These are phyloP conservation scores for Gari tellinella DNA, from an alignment of 2,888 invertebrate genomes.

Conservation along the genomic window DNA sequence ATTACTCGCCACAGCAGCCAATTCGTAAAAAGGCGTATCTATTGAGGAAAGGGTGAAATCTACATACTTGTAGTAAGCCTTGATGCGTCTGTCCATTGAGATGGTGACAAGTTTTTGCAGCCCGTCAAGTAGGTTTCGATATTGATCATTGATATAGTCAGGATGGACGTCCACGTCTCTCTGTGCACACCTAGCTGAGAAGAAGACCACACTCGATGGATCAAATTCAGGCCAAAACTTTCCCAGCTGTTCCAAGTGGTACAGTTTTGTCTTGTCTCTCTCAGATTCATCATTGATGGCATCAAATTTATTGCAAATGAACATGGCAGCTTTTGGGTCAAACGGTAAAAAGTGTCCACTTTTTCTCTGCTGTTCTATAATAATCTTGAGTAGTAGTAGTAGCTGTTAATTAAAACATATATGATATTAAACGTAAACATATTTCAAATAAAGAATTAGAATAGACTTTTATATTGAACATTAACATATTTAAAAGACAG, in stretches of 20 bases:
- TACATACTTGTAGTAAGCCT: slow-evolving; percentile 74
- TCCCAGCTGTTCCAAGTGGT: slow-evolving; percentile 60
- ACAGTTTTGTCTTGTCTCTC: slow-evolving; percentile 60
- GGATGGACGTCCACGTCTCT: slow-evolving; percentile 58
- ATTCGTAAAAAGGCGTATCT: too few relatives aligned
- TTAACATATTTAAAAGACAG: too few relatives aligned
- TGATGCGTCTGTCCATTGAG: slow-evolving; percentile 66
- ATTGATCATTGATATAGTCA: slow-evolving; percentile 74
- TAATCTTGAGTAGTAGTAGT: slow-evolving; percentile 65
- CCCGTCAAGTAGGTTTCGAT: slow-evolving; percentile 62
- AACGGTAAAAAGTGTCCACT: slow-evolving; percentile 48
- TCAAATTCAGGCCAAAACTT: slow-evolving; percentile 73
- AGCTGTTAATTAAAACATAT: slow-evolving; percentile 61
- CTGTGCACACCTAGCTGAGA: slow-evolving; percentile 67
- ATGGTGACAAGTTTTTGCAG: slow-evolving; percentile 65
- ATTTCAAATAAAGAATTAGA: too few relatives aligned
- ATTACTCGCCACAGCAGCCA: too few relatives aligned
- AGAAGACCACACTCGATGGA: slow-evolving; percentile 62
- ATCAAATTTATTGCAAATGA: slow-evolving; percentile 80
- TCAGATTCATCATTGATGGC: slow-evolving; percentile 56
- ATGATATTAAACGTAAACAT: too few relatives aligned
- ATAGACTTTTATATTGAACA: too few relatives aligned
- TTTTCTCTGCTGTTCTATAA: slow-evolving; percentile 65
- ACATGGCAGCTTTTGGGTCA: slow-evolving; percentile 76
- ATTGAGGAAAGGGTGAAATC: too few relatives aligned